Evolutionary conservation across 1,140 invertebrate genomes (phyloP), one percentile per base, ranked within the genome.

Genomic region (Bombus cullumanus): DNA sequence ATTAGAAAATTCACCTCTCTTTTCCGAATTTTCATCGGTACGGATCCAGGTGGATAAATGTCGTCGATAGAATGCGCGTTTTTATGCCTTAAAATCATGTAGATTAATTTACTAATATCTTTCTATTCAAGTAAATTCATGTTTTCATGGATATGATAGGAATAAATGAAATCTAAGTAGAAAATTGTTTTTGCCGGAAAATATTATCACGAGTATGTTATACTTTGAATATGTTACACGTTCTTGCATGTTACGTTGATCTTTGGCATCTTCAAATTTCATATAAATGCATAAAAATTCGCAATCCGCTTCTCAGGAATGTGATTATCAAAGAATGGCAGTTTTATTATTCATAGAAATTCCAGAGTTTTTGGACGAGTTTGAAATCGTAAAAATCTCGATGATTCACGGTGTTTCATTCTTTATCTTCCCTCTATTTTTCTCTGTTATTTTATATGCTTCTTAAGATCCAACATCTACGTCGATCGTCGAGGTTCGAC

Each of bases 401-500:
- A 31, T 53, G 47, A 53, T 53, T 53, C 47, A 53, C 18, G 47
- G 47, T 53, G 18, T 53, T 53, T 53, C 47, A 53, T 53, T 8
- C 2, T 22, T 34, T 37, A 15, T 8, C 31, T 25, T 68, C 18
- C 8, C 18, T 68, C 59, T n/a, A n/a, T 62, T 62, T 62, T 62
- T 62, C 59, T n/a, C 10, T 5, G 12, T 62, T 12, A 9, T 69
- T 39, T 39, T 39, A 62, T n/a, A 28, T 25, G 34, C 10, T 39
- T 39, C 3, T 22, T 25, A 25, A 39, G 68, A 28, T 39, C 1
- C 68, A 28, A 6, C 39, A 41, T 15, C 13, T 22, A 34, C 34
- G 72, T 87, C 78, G 64, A 86, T 75, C 53, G 39, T 79, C 59
- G 31, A 59, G 68, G 37, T 25, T 39, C 47, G 47, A 53, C 47